A percentile compares a stretch with the other conserved stretches of the same genome.
phyloP scores from a whole-genome alignment of 1,140 invertebrate species.

The Musca domestica region DNA sequence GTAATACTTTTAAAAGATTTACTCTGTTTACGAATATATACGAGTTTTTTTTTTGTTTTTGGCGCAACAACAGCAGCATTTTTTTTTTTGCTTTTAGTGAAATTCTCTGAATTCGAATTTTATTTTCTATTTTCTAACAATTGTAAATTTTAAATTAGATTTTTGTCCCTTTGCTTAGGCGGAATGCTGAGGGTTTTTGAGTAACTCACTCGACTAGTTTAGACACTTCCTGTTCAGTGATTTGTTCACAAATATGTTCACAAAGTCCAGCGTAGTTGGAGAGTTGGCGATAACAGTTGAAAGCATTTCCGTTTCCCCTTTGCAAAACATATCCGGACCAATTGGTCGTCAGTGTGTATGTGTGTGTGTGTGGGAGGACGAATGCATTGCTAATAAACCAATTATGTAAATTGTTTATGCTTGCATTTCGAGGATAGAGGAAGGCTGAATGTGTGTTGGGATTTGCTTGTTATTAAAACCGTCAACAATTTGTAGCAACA shows the following conservation, averaged over 20 bases:
- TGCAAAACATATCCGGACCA: too few species aligned
- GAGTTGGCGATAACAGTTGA: too few species aligned
- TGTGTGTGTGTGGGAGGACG: too few species aligned
- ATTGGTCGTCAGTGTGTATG: too few species aligned
- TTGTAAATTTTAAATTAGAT: conserved; percentile 22
- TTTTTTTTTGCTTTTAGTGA: not conserved
- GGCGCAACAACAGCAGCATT: not conserved
- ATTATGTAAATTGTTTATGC: conserved; percentile 21
- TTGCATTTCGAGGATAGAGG: not conserved
- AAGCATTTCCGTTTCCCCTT: conserved; percentile 10
- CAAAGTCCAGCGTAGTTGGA: too few species aligned
- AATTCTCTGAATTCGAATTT: too few species aligned
- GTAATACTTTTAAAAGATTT: conserved; percentile 20
- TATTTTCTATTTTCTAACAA: conserved; percentile 8
- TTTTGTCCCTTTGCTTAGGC: not conserved
- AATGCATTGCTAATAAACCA: conserved; percentile 13
- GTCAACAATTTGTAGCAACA: too few species aligned
- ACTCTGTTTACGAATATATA: not conserved
- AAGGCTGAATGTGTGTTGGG: not conserved
- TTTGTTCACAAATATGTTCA: too few species aligned
- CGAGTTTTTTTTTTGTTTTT: not conserved
- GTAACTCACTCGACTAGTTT: too few species aligned
- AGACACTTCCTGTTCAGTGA: too few species aligned
- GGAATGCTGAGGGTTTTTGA: too few species aligned
- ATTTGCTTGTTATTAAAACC: not conserved